Evolutionary conservation across 2,888 invertebrate genomes (phyloP), one percentile per base, ranked within the genome.

Genomic region (Chymomyza fuscimana): DNA sequence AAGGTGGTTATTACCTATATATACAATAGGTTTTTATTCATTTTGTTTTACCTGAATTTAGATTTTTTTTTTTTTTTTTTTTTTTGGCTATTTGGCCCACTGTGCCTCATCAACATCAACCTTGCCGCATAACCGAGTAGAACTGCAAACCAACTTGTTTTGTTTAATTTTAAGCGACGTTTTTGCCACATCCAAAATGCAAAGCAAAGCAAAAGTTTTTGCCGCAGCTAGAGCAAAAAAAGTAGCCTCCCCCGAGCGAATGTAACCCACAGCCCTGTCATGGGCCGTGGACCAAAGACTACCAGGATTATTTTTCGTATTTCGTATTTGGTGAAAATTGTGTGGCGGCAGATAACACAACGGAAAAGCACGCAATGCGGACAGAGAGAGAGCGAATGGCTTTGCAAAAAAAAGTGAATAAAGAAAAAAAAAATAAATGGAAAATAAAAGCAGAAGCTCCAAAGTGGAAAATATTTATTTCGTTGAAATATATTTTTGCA

Each of bases 101-200:
- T 9, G 19, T 54, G 54, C 56, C 64, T 46, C 40, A 12, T 36
- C 36, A 22, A 40, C 40, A 36, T 3, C 40, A 61, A 46, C 40
- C 40, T 46, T 46, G 40, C 40, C 40, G 40, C 40, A 46, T 46
- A 46, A 46, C 61, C 19, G 16, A 46, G 54, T 10, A 25, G 63
- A 64, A 51, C 52, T 54, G 52, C 54, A 36, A 64, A 54, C 62
- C 71, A 78, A 75, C 73, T 81, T 77, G 81, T 79, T 82, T 82
- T 86, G 86, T 81, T 87, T 84, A 81, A 77, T 74, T 74, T 74
- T 74, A 86, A 80, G 75, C 82, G 83, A 86, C 85, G 77, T 64
- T 54, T 54, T 54, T 54, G 54, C 19, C 22, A 16, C 54, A 54
- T 22, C 16, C 58, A 62, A 65, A 61, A 71, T 72, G 72, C 64